Base-by-base conservation (phyloP, 2,888 invertebrate genomes). In the Malachius bipustulatus region DNA sequence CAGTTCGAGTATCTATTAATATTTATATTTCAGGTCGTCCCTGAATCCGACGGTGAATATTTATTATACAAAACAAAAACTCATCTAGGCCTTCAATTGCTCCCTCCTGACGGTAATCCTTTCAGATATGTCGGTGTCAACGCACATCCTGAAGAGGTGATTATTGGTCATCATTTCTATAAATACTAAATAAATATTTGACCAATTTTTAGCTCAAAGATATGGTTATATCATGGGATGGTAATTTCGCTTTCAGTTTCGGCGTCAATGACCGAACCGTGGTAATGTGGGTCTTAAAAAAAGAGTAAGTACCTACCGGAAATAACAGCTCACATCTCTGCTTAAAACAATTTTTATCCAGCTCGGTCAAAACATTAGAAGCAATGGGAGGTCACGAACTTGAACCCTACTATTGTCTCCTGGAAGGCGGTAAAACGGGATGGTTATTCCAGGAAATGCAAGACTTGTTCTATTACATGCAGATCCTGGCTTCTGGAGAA, bases 61-160 rank as follows among this genome's bases (percentile, higher is more conserved):
- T 54, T 81, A 48, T 56, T 77, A 16, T 82, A 77, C 50, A 65
- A 70, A 10, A 77, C 76, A 1, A 65, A 69, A 29, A 73, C 71
- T 46, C 68, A 75, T 45, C 67, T 83, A 4, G 83, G 83, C 1
- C 55, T 82, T 12, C 76, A 78, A 53, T 68, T 73, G 41, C 51
- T 79, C 50, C 81, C 82, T 1, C 58, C 78, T 1, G 78, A 81
- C 52, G 84, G 83, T 1, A 83, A 82, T 56, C 83, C 82, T 3
- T 81, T 74, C 63, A 73, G 70, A 48, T 71, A 70, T 44, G 62
- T 70, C 1, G 75, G 69, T 1, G 54, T 77, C 39, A 62, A 77
- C 14, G 82, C 72, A 2, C 81, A 82, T 57, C 78, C 81, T 1
- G 52, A 57, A 33, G 69, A 73, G 62, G 80, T 79, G 52, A 46